phyloP scores from a whole-genome alignment of 1,140 invertebrate genomes.

The Magallana gigas region DNA sequence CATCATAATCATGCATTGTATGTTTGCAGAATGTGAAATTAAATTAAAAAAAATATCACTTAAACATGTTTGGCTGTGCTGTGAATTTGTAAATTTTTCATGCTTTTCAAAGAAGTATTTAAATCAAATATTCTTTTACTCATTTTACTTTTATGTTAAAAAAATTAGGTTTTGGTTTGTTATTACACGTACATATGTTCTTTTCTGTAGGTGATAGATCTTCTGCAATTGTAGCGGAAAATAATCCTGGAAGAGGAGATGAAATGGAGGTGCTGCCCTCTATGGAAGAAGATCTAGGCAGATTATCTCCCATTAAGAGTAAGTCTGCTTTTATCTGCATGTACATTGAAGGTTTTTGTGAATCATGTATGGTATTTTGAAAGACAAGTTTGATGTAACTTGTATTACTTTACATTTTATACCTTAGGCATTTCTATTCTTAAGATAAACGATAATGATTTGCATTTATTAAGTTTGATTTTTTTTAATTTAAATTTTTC shows the following conservation, averaged over 20 bases:
- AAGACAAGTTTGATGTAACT: neutral
- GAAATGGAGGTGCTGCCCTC: neutral
- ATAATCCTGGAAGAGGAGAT: neutral
- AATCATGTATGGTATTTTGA: neutral
- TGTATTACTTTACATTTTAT: too few species aligned
- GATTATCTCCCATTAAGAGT: constrained; percentile 41
- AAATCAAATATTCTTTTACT: too few species aligned
- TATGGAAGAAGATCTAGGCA: neutral
- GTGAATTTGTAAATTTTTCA: too few species aligned
- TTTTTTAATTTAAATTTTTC: neutral
- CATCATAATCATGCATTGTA: too few species aligned
- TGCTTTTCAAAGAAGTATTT: too few species aligned
- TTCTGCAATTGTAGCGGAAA: neutral
- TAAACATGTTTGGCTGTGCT: too few species aligned
- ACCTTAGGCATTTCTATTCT: neutral
- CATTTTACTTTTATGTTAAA: too few species aligned
- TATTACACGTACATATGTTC: too few species aligned
- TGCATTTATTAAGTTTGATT: neutral
- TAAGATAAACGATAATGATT: neutral
- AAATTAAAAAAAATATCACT: too few species aligned
- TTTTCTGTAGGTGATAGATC: too few species aligned
- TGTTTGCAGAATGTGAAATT: too few species aligned
- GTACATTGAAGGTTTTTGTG: neutral
- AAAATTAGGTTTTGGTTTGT: too few species aligned
- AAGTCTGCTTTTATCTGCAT: neutral